phyloP scores from a whole-genome alignment of 2,888 invertebrate species.

The Eupsilia transversa region DNA sequence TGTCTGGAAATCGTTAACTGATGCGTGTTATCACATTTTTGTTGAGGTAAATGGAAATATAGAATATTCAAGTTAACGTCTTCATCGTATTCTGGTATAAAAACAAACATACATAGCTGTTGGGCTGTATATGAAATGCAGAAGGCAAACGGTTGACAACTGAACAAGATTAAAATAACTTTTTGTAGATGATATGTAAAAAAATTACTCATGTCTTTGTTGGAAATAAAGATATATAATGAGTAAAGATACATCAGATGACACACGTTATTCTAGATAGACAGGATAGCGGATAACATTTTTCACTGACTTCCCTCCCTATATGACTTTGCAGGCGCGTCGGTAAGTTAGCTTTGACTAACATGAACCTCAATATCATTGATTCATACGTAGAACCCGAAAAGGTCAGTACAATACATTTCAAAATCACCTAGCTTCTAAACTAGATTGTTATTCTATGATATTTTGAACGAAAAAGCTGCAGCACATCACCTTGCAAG shows the following conservation, averaged over 20 bases:
- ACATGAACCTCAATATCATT: not conserved
- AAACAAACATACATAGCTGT: slow-evolving; percentile 56
- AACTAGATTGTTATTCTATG: not conserved
- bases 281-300: not conserved
- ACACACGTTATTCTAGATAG: not conserved
- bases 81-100: slow-evolving; percentile 63
- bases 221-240: not conserved
- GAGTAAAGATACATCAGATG: not conserved
- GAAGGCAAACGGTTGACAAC: slow-evolving; percentile 38
- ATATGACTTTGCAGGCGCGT: not conserved
- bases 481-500: not conserved
- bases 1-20: slow-evolving; percentile 54
- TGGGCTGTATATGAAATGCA: slow-evolving; percentile 6
- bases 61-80: slow-evolving; percentile 65
- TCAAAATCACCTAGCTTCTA: not conserved
- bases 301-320: not conserved
- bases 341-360: not conserved
- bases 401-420: not conserved
- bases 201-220: not conserved
- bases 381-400: not conserved
- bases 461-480: not conserved
- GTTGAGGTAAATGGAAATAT: slow-evolving; percentile 61
- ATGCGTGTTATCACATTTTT: slow-evolving; percentile 55
- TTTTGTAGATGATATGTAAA: not conserved
- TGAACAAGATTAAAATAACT: not conserved